Percentiles rank a stretch among this genome's conserved stretches.
Conservation (phyloP, 2,113 vertebrate species). For the Leucosticte australis region DNA sequence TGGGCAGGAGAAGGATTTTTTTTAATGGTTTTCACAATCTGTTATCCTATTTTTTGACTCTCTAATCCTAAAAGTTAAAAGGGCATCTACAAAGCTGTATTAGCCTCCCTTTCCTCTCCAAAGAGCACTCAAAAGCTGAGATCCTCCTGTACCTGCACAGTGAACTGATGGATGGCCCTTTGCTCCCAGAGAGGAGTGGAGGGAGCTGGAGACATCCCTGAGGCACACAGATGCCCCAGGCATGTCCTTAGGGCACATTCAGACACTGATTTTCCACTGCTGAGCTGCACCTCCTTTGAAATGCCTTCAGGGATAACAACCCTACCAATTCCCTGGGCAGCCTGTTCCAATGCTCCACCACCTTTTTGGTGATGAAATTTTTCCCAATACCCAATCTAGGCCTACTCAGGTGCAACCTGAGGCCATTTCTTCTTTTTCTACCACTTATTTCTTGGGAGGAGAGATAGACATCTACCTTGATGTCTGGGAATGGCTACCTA, state of each 20-base stretch:
- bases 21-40: not conserved
- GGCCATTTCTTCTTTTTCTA: not conserved
- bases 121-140: not conserved
- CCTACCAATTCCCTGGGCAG: not conserved
- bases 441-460: not conserved
- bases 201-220: not conserved
- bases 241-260: rapidly evolving
- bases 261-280: not conserved
- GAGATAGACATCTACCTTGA: not conserved
- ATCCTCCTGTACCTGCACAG: rapidly evolving
- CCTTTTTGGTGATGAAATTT: not conserved
- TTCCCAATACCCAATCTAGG: not conserved
- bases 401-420: not conserved
- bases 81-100: not conserved
- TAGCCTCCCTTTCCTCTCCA: not conserved
- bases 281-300: not conserved
- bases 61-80: not conserved
- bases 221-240: rapidly evolving
- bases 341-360: not conserved
- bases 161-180: not conserved
- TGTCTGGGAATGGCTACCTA: not conserved
- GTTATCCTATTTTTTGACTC: not conserved
- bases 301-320: not conserved
- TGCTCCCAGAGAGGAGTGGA: not conserved
- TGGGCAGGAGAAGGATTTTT: not conserved